Conservation (phyloP, 2,888 invertebrate genomes). For the Drosophila barbarae region DNA sequence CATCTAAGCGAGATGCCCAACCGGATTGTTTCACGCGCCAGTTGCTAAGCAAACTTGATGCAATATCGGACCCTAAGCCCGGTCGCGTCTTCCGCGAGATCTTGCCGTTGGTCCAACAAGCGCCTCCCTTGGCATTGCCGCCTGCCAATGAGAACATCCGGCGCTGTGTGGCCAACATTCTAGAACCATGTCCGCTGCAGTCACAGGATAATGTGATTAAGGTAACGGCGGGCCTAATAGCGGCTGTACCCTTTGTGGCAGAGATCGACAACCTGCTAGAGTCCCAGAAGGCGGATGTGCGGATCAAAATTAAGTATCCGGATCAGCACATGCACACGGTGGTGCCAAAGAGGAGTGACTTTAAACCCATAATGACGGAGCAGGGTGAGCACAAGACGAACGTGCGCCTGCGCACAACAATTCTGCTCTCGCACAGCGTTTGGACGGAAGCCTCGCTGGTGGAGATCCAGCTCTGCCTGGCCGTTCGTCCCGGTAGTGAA, state of each 20-base stretch:
- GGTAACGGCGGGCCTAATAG: constrained; percentile 94
- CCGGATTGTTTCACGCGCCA: constrained; percentile 90
- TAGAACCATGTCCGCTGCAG: constrained; percentile 90
- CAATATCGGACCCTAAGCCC: constrained; percentile 90
- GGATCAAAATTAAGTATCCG: constrained; percentile 93
- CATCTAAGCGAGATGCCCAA: constrained; percentile 29
- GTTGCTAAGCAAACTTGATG: constrained; percentile 88
- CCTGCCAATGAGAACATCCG: constrained; percentile 86
- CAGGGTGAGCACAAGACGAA: constrained; percentile 81
- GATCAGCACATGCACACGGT: constrained; percentile 93
- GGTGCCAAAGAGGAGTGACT: constrained; percentile 88
- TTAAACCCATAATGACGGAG: constrained; percentile 84
- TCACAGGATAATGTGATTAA: constrained; percentile 89
- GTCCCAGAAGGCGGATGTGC: constrained; percentile 85
- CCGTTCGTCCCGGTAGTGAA: constrained; percentile 81
- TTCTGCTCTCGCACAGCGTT: constrained; percentile 90
- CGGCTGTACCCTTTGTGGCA: constrained; percentile 92
- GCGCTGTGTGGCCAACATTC: constrained; percentile 89
- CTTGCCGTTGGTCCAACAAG: constrained; percentile 86
- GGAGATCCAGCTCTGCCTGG: constrained; percentile 90
- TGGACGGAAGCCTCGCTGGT: constrained; percentile 96
- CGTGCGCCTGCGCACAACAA: constrained; percentile 88
- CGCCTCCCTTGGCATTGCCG: constrained; percentile 85
- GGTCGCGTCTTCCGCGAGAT: constrained; percentile 89
- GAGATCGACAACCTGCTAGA: constrained; percentile 90